Evolutionary conservation across 2,113 vertebrate genomes (phyloP).

Genomic region (Ammodytes dubius): DNA sequence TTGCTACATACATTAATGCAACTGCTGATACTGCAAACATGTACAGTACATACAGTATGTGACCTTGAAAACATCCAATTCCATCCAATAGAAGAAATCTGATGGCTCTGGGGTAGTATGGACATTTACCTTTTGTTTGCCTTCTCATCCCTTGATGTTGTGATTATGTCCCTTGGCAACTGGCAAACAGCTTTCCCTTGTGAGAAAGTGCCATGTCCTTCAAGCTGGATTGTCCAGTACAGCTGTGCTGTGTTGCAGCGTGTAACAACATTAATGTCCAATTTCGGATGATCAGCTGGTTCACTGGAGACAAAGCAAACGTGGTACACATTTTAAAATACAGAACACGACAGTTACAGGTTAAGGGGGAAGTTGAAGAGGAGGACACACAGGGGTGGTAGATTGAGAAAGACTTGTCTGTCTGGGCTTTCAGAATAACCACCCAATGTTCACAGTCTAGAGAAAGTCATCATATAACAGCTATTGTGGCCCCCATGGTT

Average conservation of each 20-base stretch:
- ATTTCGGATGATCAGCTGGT: background rate
- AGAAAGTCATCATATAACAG: conserved; percentile 20
- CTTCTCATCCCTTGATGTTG: conserved; percentile 3
- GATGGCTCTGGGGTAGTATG: background rate
- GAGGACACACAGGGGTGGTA: background rate
- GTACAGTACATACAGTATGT: background rate
- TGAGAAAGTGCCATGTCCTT: conserved; percentile 26
- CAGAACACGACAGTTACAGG: conserved; percentile 1
- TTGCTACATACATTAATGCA: conserved; percentile 16
- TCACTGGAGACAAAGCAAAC: background rate
- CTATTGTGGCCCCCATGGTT: background rate
- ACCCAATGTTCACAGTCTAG: conserved; percentile 31
- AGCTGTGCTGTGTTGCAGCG: background rate
- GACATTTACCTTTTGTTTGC: background rate
- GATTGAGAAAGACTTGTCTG: conserved; percentile 30
- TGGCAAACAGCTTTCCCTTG: conserved; percentile 3
- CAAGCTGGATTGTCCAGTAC: background rate
- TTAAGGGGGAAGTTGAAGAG: background rate
- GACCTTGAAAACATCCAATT: conserved; percentile 6
- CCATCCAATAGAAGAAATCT: background rate
- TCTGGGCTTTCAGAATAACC: conserved; percentile 38
- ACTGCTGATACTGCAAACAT: background rate
- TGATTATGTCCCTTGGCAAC: conserved; percentile 6
- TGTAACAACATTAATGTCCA: conserved; percentile 6
- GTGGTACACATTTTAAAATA: background rate